A percentile compares a stretch with the other conserved stretches of the same genome.
Conservation (phyloP, 2,113 vertebrate species). For the Lipotes vexillifer region DNA sequence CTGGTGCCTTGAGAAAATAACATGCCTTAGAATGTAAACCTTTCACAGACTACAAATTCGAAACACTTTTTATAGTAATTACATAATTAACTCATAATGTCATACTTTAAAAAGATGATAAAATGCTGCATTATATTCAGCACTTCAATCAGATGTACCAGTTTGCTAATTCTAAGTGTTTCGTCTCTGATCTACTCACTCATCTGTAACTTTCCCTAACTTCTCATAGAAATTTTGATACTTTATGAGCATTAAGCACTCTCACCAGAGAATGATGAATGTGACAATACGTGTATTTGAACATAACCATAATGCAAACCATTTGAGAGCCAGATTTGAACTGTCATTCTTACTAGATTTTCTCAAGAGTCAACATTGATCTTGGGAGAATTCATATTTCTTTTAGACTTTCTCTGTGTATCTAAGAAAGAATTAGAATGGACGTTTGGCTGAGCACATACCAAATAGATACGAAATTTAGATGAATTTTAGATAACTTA, state of each 20-base stretch:
- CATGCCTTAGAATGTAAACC: neutral
- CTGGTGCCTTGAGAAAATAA: neutral
- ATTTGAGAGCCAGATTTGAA: neutral
- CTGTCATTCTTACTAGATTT: neutral
- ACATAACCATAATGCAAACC: neutral
- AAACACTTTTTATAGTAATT: neutral
- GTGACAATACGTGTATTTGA: neutral
- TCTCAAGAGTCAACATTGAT: neutral
- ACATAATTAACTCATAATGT: neutral
- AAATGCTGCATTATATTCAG: neutral
- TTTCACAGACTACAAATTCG: neutral
- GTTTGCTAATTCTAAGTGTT: neutral
- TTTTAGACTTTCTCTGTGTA: neutral
- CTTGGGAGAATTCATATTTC: neutral
- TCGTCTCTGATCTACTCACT: neutral
- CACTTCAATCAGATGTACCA: neutral
- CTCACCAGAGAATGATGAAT: neutral
- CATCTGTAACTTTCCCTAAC: neutral
- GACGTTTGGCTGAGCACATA: neutral
- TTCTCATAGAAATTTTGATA: neutral
- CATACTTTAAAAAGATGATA: neutral
- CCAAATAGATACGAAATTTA: neutral
- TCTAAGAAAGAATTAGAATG: neutral
- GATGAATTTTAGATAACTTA: neutral
- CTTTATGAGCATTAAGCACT: neutral